A percentile compares a stretch with the other conserved stretches of the same genome.
These are phyloP conservation scores for Metopolophium dirhodum DNA, from an alignment of 1,140 invertebrate genomes.

Conservation along the genomic window DNA sequence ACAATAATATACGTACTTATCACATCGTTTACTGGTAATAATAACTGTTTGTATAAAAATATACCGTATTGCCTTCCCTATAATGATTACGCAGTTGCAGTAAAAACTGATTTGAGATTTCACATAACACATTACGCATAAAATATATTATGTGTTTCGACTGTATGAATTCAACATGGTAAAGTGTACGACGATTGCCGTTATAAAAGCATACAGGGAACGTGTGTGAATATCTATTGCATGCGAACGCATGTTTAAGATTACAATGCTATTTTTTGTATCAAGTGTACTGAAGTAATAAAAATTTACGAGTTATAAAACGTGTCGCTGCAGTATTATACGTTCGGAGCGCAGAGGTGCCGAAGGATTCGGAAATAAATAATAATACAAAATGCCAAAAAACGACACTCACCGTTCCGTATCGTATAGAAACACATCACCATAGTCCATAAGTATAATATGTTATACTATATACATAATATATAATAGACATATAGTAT, in stretches of 20 bases:
- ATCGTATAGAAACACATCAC: background rate
- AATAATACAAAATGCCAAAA: background rate
- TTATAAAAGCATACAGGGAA: background rate
- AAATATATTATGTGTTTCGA: background rate
- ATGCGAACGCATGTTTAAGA: conserved; percentile 3
- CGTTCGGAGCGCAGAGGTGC: background rate
- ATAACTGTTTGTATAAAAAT: background rate
- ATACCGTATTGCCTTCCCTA: background rate
- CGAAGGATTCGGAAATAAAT: background rate
- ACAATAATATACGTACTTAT: background rate
- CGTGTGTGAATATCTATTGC: background rate
- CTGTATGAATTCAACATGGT: background rate
- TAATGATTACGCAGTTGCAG: background rate
- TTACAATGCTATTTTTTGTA: background rate
- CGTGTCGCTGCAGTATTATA: background rate
- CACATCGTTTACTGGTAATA: background rate
- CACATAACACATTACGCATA: background rate
- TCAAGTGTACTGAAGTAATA: background rate
- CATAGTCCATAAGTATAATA: too few relatives aligned
- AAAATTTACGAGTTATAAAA: conserved; percentile 5
- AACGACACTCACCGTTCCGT: background rate
- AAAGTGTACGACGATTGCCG: background rate
- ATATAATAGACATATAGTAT: background rate
- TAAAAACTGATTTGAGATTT: background rate
- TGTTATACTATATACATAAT: background rate